Percentiles rank a stretch among this genome's conserved stretches.
These are phyloP conservation scores for Melangyna quadrimaculata DNA, from an alignment of 2,888 invertebrate genomes.

Conservation along the genomic window DNA sequence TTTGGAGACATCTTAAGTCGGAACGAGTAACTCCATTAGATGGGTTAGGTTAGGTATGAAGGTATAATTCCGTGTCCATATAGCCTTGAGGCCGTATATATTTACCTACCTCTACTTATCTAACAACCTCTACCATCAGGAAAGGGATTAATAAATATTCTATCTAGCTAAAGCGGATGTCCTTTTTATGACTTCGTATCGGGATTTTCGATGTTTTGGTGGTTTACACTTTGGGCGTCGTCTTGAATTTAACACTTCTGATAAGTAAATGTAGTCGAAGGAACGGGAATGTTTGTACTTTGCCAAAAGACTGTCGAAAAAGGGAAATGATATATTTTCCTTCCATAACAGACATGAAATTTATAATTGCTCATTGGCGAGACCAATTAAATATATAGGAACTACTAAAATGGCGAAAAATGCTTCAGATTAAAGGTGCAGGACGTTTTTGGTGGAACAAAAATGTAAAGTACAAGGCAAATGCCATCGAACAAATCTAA, in stretches of 20 bases:
- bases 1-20: constrained; percentile 70
- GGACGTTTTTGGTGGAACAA: not conserved
- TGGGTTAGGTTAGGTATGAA: not conserved
- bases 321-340: not conserved
- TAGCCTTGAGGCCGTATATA: not conserved
- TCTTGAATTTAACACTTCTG: constrained; percentile 34
- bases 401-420: not conserved
- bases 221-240: constrained; percentile 41
- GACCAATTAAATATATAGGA: not conserved
- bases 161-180: constrained; percentile 55
- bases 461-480: too few species aligned
- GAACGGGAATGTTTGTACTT: not conserved
- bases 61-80: not conserved
- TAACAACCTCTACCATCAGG: not conserved
- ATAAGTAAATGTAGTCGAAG: not conserved
- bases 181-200: constrained; percentile 47
- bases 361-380: not conserved
- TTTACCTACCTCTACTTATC: not conserved
- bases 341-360: not conserved
- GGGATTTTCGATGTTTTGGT: constrained; percentile 54
- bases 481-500: too few species aligned
- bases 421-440: not conserved
- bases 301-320: not conserved
- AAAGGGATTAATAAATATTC: constrained; percentile 62
- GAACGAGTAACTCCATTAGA: constrained; percentile 37